Evolutionary conservation across 2,888 invertebrate genomes (phyloP).

Genomic region (Flexamia atlantica): DNA sequence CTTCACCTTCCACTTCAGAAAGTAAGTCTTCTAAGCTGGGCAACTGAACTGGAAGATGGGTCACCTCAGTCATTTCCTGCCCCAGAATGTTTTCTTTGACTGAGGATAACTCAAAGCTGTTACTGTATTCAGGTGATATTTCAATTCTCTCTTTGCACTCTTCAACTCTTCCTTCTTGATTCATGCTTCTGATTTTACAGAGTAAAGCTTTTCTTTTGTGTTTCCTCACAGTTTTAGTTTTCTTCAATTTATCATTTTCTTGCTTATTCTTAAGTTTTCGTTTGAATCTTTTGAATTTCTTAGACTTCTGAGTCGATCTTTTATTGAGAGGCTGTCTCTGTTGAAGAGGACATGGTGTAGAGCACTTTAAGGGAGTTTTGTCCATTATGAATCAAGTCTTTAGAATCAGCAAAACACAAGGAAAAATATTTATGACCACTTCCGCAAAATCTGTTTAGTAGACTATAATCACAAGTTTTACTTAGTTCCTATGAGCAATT

Average conservation of each 20-base stretch:
- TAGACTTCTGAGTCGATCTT: neutral
- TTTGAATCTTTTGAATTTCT: neutral
- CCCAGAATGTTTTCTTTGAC: neutral
- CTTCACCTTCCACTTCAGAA: neutral
- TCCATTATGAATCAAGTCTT: neutral
- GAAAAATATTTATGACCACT: no score
- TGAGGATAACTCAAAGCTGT: neutral
- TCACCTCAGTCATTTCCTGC: neutral
- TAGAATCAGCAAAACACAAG: no score
- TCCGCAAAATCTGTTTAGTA: no score
- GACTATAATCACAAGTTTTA: no score
- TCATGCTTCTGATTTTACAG: neutral
- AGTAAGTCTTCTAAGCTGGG: neutral
- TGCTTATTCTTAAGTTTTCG: neutral
- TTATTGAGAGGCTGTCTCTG: neutral
- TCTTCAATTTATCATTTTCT: neutral
- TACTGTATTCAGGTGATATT: neutral
- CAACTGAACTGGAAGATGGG: no score
- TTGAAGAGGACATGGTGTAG: neutral
- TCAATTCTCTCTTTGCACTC: neutral
- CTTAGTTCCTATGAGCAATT: no score
- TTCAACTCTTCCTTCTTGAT: neutral
- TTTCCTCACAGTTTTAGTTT: neutral
- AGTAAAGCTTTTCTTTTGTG: neutral
- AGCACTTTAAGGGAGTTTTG: neutral